A percentile compares a stretch with the other conserved stretches of the same genome.
Evolutionary conservation across 1,140 invertebrate species (phyloP).

Genomic region (Augochlora pura): DNA sequence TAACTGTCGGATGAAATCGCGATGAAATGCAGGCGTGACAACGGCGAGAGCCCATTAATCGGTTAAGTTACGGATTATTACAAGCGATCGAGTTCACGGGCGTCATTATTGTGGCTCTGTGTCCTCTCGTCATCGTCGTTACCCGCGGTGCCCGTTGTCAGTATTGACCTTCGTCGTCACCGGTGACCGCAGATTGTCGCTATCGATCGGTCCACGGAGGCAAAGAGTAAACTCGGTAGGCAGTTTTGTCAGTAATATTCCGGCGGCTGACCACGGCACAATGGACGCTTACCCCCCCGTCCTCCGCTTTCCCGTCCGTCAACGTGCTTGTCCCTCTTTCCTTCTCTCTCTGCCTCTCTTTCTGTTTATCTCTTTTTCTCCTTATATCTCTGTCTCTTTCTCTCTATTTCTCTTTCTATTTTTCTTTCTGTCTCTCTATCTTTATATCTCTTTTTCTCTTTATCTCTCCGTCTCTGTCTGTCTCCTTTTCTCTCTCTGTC

Average conservation of each 20-base stretch:
- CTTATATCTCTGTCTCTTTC: too few species aligned
- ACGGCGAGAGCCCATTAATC: conserved; percentile 29
- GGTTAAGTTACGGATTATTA: conserved; percentile 51
- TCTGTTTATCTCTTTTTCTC: too few species aligned
- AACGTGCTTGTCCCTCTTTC: not conserved
- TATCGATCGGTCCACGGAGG: conserved; percentile 32
- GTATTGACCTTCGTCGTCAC: conserved; percentile 45
- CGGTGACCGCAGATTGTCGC: conserved; percentile 35
- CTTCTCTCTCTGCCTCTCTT: too few species aligned
- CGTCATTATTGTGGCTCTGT: conserved; percentile 45
- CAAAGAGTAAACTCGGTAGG: conserved; percentile 45
- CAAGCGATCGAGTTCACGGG: conserved; percentile 40
- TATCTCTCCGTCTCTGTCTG: too few species aligned
- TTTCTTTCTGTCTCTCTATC: not conserved
- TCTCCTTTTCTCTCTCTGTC: too few species aligned
- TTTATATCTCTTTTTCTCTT: not conserved
- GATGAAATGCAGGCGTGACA: conserved; percentile 15
- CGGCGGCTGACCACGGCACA: conserved; percentile 50
- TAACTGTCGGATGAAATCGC: not conserved
- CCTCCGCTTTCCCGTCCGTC: conserved; percentile 2
- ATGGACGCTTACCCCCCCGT: conserved; percentile 44
- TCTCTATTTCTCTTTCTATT: too few species aligned
- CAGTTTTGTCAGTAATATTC: conserved; percentile 57
- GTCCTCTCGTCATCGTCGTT: conserved; percentile 27
- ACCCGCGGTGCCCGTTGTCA: conserved; percentile 1